Conservation (phyloP, 2,797 vertebrate genomes). For the Dicrostonyx torquatus region DNA sequence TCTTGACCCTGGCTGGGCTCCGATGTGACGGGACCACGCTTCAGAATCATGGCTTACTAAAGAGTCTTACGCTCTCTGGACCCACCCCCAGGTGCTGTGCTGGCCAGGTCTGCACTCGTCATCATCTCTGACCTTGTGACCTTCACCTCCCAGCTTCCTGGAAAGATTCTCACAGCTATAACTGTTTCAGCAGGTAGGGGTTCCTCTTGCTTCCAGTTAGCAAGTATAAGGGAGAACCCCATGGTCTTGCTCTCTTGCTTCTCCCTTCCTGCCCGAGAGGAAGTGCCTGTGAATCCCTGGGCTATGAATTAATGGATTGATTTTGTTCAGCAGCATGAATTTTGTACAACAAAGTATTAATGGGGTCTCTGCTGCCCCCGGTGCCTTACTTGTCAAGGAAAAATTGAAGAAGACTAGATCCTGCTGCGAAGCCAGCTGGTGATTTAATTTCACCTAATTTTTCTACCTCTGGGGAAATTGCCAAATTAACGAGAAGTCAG, state of each 20-base stretch:
- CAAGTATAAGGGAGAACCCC: neutral
- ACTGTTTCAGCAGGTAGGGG: neutral
- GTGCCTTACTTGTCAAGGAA: constrained; percentile 49
- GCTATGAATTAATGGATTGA: neutral
- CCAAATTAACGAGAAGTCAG: constrained; percentile 56
- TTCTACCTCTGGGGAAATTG: constrained; percentile 69
- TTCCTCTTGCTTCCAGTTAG: neutral
- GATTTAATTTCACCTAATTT: constrained; percentile 74
- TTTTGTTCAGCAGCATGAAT: constrained; percentile 12
- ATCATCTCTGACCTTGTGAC: neutral
- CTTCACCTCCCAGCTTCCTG: neutral
- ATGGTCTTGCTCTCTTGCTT: accelerated
- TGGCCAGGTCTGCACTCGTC: neutral
- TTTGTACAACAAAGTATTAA: constrained; percentile 54
- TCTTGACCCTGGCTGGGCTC: neutral
- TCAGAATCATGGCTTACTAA: neutral
- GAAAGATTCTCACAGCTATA: neutral
- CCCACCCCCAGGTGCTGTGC: too few relatives aligned
- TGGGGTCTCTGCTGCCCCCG: constrained; percentile 57
- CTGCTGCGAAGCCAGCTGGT: constrained; percentile 59
- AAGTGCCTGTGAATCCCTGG: neutral
- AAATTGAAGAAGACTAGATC: constrained; percentile 60
- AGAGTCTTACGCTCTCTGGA: neutral
- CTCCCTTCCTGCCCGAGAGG: neutral
- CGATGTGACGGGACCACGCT: neutral